Evolutionary conservation across 37 sponge, comb jelly and placozoan genomes (phyloP), one percentile per base, ranked within the genome.

Genomic region (Tethya wilhelma): DNA sequence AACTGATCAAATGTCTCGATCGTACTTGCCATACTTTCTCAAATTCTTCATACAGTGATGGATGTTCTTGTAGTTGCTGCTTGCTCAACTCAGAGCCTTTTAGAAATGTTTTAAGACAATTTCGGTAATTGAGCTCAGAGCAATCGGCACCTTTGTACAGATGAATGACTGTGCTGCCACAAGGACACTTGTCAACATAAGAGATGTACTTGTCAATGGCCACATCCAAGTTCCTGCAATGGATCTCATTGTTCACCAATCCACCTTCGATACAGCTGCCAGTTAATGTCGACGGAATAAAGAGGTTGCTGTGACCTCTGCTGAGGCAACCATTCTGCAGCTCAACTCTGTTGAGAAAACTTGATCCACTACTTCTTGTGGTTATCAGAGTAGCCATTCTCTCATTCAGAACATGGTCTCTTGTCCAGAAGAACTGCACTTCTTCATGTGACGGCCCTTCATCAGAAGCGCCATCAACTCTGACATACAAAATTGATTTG

Each of bases 341-440:
- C 14, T 49, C 53, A 49, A 49, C 53, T 14, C 53, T 9, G 14
- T 49, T 49, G 9, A 49, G 53, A 49, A 49, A 49, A 49, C 53
- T 44, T 8, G 69, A 56, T 9, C 80, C 80, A 56, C 80, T 79
- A 38, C 58, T 37, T 68, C 80, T 55, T 26, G 80, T 37, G 2
- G 80, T 79, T 0, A 79, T 70, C 14, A 79, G 59, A n/a, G 80
- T 79, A 37, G 40, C 56, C 7, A 66, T n/a, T 30, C 26, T 78
- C 2, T 8, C 6, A 29, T 43, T 43, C 28, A 30, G 23, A 6
- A 78, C 1, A 30, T 78, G 79, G 17, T 49, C 17, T 25, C 32
- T 23, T 22, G 79, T 78, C 79, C 79, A 78, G 67, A 65, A 78
- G 30, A 43, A 65, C 55, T 78, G 79, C 44, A 78, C 79, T 23